phyloP scores from a whole-genome alignment of 2,113 vertebrate genomes.

The Orycteropus afer region DNA sequence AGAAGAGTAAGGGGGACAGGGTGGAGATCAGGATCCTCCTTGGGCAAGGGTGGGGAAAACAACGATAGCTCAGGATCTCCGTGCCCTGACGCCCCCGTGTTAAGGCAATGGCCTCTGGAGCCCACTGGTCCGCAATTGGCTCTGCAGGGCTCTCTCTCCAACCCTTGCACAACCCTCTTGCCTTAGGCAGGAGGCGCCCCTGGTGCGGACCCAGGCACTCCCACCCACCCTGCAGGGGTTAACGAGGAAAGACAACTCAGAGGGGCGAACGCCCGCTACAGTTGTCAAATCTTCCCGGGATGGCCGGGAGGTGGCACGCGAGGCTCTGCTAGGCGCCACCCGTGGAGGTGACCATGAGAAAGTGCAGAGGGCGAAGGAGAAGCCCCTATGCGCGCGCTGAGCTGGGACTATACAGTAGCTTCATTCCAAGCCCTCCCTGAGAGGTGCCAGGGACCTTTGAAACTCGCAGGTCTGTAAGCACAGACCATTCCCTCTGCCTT shows the following conservation, averaged over 20 bases:
- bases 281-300: conserved; percentile 14
- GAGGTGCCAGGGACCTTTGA: not conserved
- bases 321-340: conserved; percentile 57
- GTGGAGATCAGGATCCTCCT: not conserved
- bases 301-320: conserved; percentile 78
- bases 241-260: not conserved
- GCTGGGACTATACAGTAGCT: not conserved
- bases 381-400: not conserved
- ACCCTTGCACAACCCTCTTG: not conserved
- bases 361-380: conserved; percentile 39
- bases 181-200: not conserved
- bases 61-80: not conserved
- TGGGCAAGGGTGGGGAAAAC: not conserved
- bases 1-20: not conserved
- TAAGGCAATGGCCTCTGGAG: not conserved
- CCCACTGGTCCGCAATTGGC: not conserved
- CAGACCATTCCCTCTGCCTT: too few relatives aligned
- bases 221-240: not conserved
- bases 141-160: not conserved
- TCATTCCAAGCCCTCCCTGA: not conserved
- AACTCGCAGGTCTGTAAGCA: not conserved
- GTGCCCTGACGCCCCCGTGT: not conserved
- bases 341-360: not conserved
- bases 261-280: not conserved
- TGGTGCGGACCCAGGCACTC: not conserved